Percentiles rank a stretch among this genome's conserved stretches.
These are phyloP conservation scores for Deroplatys truncata DNA, from an alignment of 2,888 invertebrate genomes.

Conservation along the genomic window DNA sequence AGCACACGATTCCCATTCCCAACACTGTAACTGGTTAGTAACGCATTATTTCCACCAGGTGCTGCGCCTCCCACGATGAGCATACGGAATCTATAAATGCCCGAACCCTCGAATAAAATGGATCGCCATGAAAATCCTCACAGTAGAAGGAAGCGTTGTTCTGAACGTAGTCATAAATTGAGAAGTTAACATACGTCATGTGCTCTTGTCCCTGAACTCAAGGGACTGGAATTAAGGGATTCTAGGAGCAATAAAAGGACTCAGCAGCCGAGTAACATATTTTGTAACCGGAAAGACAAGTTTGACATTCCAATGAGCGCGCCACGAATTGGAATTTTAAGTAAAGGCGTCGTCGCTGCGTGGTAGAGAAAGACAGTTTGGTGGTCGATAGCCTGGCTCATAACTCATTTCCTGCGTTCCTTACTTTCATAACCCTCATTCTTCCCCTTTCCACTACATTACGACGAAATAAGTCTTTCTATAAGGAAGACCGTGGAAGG, in stretches of 20 bases:
- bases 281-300: neutral
- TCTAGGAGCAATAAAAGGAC: neutral
- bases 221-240: neutral
- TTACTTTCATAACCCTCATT: neutral
- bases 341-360: neutral
- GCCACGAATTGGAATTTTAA: neutral
- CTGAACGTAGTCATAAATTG: neutral
- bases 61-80: neutral
- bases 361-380: neutral
- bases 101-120: neutral
- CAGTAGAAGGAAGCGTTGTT: neutral
- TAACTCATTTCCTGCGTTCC: neutral
- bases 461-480: neutral
- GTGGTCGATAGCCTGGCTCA: neutral
- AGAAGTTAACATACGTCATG: neutral
- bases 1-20: no score
- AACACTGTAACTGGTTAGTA: no score
- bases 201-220: neutral
- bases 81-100: neutral
- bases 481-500: neutral
- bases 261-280: neutral
- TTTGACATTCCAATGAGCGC: neutral
- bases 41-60: neutral
- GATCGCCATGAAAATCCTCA: neutral
- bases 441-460: neutral